Evolutionary conservation across 2,113 vertebrate species (phyloP).

Genomic region (Pampusana beccarii): DNA sequence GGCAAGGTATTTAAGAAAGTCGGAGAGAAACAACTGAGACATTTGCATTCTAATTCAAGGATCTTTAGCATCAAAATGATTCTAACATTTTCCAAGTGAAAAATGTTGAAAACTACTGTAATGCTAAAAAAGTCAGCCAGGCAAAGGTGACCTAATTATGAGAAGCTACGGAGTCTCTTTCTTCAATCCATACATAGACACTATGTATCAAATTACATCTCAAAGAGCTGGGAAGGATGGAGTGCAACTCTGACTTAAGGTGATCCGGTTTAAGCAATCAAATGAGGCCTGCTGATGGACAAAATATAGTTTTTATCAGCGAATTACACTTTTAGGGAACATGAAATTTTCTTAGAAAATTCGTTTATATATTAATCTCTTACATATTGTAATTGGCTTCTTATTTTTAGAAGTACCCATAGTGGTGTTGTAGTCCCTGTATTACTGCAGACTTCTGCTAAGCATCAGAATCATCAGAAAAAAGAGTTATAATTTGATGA

Average conservation of each 20-base stretch:
- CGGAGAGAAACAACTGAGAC: not conserved
- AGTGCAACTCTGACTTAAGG: not conserved
- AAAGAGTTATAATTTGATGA: not conserved
- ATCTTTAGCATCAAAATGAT: not conserved
- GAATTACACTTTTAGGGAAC: not conserved
- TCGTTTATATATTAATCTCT: not conserved
- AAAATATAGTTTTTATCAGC: not conserved
- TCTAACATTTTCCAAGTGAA: not conserved
- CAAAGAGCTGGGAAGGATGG: not conserved
- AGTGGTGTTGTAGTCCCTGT: not conserved
- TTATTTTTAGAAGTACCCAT: not conserved
- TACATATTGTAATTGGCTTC: not conserved
- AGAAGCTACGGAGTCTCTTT: not conserved
- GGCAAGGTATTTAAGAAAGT: not conserved
- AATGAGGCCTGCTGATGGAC: not conserved
- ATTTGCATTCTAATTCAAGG: not conserved
- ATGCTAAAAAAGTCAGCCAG: not conserved
- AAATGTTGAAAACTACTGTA: not conserved
- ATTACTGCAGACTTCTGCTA: not conserved
- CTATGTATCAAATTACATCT: not conserved
- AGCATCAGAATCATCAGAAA: not conserved
- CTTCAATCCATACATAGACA: not conserved
- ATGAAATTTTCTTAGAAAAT: not conserved
- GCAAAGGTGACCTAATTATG: not conserved
- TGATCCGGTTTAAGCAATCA: not conserved